A percentile compares a stretch with the other conserved stretches of the same genome.
These are phyloP conservation scores for Xestia sexstrigata DNA, from an alignment of 2,888 invertebrate genomes.

Conservation along the genomic window DNA sequence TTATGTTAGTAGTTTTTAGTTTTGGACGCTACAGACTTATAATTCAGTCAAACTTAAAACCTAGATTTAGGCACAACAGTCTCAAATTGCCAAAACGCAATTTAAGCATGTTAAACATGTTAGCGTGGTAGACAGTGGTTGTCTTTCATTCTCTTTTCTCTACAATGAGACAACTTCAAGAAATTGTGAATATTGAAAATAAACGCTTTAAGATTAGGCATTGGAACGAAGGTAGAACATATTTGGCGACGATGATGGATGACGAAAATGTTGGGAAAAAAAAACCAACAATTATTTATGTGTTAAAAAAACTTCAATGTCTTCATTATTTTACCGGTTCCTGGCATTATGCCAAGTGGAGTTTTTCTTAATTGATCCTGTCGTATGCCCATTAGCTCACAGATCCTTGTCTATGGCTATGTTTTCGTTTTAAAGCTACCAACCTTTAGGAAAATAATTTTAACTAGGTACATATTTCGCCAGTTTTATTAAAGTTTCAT, in stretches of 20 bases:
- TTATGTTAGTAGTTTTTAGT: too few relatives aligned
- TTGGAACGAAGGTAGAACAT: background rate
- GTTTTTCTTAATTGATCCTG: slow-evolving; percentile 20
- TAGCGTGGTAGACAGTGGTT: background rate
- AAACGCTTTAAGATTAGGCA: too few relatives aligned
- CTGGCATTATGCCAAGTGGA: slow-evolving; percentile 36
- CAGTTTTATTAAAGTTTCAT: background rate
- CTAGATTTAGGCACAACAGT: background rate
- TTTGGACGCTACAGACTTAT: too few relatives aligned
- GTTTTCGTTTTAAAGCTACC: background rate
- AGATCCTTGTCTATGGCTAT: slow-evolving; percentile 9
- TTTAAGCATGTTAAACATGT: background rate
- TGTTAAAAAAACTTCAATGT: slow-evolving; percentile 15
- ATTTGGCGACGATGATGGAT: slow-evolving; percentile 2
- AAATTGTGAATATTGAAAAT: background rate
- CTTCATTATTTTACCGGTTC: slow-evolving; percentile 32
- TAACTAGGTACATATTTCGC: background rate
- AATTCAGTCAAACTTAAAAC: background rate
- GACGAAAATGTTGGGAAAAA: slow-evolving; percentile 1
- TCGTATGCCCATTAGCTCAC: slow-evolving; percentile 6
- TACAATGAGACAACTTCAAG: too few relatives aligned
- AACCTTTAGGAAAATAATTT: background rate
- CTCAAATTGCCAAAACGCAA: background rate
- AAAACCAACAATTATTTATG: background rate
- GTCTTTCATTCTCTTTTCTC: too few relatives aligned